These are phyloP conservation scores for Phragmatobia fuliginosa DNA, from an alignment of 2,888 invertebrate species.

Conservation along the genomic window DNA sequence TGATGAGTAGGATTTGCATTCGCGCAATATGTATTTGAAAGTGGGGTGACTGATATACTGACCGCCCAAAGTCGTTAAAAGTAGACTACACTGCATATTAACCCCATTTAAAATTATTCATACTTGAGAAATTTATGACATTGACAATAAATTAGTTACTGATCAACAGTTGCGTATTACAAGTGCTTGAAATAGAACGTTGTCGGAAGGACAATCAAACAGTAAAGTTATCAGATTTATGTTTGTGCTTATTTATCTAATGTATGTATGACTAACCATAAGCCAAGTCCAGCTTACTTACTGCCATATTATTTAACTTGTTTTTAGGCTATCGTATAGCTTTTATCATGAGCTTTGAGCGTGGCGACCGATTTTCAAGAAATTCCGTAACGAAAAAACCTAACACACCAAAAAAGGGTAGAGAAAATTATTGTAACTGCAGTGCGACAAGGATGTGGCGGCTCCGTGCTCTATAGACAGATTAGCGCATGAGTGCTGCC, in stretches of 20 bases:
- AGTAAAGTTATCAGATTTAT: neutral
- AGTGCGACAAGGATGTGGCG: no score
- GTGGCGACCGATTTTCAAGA: no score
- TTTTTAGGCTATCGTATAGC: no score
- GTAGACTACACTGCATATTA: neutral
- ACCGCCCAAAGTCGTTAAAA: neutral
- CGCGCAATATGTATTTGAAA: neutral
- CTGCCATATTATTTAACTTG: no score
- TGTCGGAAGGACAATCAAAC: neutral
- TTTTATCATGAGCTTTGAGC: no score
- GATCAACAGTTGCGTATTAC: neutral
- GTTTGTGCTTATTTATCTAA: neutral
- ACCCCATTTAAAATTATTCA: neutral
- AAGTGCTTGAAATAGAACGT: neutral
- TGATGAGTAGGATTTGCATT: neutral
- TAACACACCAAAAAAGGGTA: no score
- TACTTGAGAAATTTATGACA: neutral
- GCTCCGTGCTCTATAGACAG: no score
- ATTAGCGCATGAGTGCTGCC: no score
- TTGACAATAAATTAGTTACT: slow-evolving; percentile 7
- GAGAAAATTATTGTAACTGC: no score
- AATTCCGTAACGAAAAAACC: no score
- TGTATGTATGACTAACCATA: no score
- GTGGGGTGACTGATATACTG: neutral
- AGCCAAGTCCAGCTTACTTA: no score